Conservation (phyloP, 1,140 invertebrate species). For the Lepidotrigona ventralis region DNA sequence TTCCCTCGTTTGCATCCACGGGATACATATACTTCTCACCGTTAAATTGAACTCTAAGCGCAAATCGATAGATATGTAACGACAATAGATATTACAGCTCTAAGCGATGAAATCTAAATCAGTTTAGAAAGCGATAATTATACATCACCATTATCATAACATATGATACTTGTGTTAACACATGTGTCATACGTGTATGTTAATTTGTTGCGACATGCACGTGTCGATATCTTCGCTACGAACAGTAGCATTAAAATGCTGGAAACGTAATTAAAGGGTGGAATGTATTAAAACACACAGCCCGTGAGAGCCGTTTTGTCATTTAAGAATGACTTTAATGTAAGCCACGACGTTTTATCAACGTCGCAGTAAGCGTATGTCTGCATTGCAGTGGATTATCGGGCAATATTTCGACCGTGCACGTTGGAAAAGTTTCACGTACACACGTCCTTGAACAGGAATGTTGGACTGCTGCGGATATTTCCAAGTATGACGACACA, state of each 20-base stretch:
- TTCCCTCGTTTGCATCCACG: background rate
- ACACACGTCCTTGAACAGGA: constrained; percentile 88
- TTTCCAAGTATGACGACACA: constrained; percentile 94
- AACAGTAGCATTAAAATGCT: background rate
- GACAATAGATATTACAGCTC: background rate
- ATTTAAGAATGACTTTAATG: background rate
- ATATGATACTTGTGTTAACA: background rate
- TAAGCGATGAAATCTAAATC: background rate
- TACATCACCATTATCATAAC: no score
- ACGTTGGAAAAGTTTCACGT: constrained; percentile 89
- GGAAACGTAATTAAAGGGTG: background rate
- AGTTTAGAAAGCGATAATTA: no score
- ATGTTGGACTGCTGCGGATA: constrained; percentile 92
- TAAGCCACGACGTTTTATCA: background rate
- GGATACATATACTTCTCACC: background rate
- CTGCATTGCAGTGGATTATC: constrained; percentile 86
- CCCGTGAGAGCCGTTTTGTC: background rate
- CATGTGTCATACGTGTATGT: background rate
- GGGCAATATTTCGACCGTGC: constrained; percentile 87
- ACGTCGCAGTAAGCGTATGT: background rate
- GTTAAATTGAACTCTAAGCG: background rate
- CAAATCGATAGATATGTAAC: background rate
- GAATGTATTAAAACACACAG: background rate
- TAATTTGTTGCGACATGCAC: background rate
- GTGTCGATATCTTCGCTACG: background rate